Percentiles rank a stretch among this genome's conserved stretches.
These are phyloP conservation scores for Colletes latitarsis DNA, from an alignment of 1,140 invertebrate species.

Conservation along the genomic window DNA sequence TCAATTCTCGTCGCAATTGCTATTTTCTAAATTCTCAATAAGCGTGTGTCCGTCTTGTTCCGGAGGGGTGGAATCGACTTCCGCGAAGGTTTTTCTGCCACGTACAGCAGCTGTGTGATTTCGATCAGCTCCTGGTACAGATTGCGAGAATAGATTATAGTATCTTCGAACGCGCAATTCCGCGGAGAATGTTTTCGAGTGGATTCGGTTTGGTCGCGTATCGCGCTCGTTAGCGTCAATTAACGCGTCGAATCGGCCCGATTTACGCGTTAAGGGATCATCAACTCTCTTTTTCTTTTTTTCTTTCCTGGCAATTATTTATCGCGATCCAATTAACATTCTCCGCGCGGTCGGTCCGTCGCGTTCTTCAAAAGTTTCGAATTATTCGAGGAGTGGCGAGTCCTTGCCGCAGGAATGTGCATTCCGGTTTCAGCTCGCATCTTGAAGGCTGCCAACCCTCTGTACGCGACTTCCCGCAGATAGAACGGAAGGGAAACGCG, in stretches of 20 bases:
- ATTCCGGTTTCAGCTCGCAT: conserved; percentile 2
- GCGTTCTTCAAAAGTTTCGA: conserved; percentile 43
- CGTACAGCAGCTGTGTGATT: neutral
- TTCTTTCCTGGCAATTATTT: conserved; percentile 7
- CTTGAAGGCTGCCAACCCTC: neutral
- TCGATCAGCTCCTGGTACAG: neutral
- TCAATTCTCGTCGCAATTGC: no score
- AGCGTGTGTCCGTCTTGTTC: no score
- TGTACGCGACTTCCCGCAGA: neutral
- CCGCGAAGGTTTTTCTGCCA: neutral
- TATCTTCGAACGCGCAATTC: neutral
- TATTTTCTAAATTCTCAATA: no score
- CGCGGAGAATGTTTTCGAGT: neutral
- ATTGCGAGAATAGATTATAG: neutral
- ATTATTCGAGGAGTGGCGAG: conserved; percentile 29
- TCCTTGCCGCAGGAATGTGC: conserved; percentile 36
- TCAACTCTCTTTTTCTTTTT: neutral
- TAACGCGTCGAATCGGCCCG: conserved; percentile 12
- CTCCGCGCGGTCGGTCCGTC: neutral
- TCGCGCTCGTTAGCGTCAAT: conserved; percentile 8
- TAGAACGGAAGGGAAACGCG: neutral
- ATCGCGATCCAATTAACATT: conserved; percentile 39
- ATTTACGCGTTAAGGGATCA: conserved; percentile 15
- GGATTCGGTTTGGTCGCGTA: neutral
- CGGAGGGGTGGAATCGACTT: no score